These are phyloP conservation scores for Eulemur coronatus DNA, from an alignment of 2,797 vertebrate species.

Conservation along the genomic window DNA sequence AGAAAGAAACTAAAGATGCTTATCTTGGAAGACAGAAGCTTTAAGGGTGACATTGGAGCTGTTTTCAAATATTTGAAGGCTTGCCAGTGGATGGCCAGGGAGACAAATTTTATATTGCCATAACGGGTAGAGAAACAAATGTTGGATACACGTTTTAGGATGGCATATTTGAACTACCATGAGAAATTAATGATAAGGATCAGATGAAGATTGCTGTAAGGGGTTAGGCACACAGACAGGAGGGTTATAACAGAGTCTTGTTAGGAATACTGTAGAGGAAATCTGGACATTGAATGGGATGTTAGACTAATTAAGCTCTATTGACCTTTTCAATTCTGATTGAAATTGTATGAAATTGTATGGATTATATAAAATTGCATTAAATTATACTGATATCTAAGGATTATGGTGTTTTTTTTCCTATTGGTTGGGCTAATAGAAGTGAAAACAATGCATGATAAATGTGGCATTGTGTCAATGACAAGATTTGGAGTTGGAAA, in stretches of 20 bases:
- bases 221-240: background rate
- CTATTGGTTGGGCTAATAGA: background rate
- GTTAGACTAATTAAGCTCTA: background rate
- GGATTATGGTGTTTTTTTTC: background rate
- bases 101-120: background rate
- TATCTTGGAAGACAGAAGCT: background rate
- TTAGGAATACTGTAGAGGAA: background rate
- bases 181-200: background rate
- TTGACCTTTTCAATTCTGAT: background rate
- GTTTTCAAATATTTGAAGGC: background rate
- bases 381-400: background rate
- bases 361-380: background rate
- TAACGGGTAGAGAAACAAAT: background rate
- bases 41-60: background rate
- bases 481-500: background rate
- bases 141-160: background rate
- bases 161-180: background rate
- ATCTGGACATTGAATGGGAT: background rate
- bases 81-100: background rate
- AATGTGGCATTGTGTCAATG: background rate
- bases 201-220: background rate
- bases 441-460: background rate
- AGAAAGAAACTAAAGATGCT: background rate
- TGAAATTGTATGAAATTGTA: background rate
- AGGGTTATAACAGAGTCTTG: background rate